Evolutionary conservation across 2,113 vertebrate species (phyloP).

Genomic region (Zonotrichia leucophrys): DNA sequence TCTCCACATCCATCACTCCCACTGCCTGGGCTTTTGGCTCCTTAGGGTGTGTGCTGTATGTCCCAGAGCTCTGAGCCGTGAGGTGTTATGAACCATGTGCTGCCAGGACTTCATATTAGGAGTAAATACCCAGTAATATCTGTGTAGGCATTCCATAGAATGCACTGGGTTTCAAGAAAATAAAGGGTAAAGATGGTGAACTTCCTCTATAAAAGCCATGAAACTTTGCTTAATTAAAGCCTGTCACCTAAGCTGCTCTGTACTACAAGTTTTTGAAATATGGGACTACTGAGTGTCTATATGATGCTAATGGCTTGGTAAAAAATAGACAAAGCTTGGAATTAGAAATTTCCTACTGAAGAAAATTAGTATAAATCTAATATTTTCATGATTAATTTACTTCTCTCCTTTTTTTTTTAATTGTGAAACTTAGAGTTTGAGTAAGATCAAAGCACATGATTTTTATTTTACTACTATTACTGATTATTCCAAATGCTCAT

Average conservation of each 20-base stretch:
- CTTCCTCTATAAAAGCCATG: neutral
- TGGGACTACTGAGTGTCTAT: neutral
- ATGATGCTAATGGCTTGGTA: neutral
- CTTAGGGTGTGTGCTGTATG: neutral
- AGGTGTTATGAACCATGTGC: rapidly evolving
- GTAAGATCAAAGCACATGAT: neutral
- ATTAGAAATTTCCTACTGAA: neutral
- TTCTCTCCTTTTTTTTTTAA: neutral
- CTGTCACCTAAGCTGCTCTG: neutral
- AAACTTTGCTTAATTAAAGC: neutral
- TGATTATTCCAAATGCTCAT: neutral
- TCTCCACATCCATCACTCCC: neutral
- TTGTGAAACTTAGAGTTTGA: neutral
- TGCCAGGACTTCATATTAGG: neutral
- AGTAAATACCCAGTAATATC: neutral
- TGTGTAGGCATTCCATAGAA: neutral
- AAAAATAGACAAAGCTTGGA: neutral
- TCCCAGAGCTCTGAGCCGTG: neutral
- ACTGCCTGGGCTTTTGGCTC: neutral
- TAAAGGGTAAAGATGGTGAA: neutral
- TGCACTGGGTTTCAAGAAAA: neutral
- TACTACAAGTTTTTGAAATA: neutral
- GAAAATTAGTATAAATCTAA: neutral
- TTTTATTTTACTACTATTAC: neutral
- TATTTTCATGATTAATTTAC: neutral